Evolutionary conservation across 2,113 vertebrate genomes (phyloP), one percentile per base, ranked within the genome.

Genomic region (Silurus meridionalis): DNA sequence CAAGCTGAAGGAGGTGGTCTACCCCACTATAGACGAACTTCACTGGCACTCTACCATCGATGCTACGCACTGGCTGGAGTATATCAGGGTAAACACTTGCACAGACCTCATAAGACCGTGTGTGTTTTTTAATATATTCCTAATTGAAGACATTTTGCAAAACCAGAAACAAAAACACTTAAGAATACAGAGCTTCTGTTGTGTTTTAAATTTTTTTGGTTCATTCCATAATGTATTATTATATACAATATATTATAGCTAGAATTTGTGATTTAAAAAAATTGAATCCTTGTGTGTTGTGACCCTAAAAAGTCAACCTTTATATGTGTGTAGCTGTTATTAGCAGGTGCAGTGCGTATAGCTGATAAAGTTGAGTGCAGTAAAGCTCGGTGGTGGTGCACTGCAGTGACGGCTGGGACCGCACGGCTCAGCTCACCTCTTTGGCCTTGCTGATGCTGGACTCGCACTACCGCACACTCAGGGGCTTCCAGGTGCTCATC

Each of bases 361-460:
- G 98, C 97, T 0, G 97, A 99, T 90, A 98, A 96, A 91, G 92
- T 99, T 63, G 98, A 99, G 84, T 97, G 96, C 0, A 96, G 96
- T 74, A 98, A 98, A 97, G 97, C 0, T 99, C 98, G 0, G 98
- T 99, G 66, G 97, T 99, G 91, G 96, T 99, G 8, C 98, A 99
- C 89, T 99, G 98, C 94, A 98, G 97, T 0, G 98, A 99, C 0
- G 98, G 98, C 17, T 99, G 97, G 97, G 98, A 99, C 91, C 90
- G 98, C 6, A 99, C 98, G 0, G 93, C 97, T 25, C 98, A 99
- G 94, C 96, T 99, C 61, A 98, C 96, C 0, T 96, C 97, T 0
- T 93, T 99, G 87, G 95, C 97, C 66, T 99, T 99, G 98, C 94
- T 99, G 9, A 98, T 99, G 97, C 91, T 99, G 92, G 98, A 99